Conservation (phyloP, 2,797 vertebrate species). For the Coilia nasus region DNA sequence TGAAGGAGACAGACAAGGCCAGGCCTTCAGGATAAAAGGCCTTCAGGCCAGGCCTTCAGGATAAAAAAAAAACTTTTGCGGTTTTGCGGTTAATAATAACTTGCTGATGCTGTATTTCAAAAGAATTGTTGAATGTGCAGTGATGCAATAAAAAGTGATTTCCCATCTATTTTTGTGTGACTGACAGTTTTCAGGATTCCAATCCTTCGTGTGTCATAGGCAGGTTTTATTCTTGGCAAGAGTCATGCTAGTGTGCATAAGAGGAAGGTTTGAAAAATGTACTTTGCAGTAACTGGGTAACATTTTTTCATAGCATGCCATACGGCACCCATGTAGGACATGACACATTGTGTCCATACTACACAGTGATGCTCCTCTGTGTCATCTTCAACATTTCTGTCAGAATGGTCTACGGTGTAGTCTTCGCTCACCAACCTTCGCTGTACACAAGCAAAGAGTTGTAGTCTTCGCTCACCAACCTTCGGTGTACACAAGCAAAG, state of each 20-base stretch:
- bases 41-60: background rate
- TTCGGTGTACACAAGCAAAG: too few relatives aligned
- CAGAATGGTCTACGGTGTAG: background rate
- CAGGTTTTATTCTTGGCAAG: background rate
- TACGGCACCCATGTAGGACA: background rate
- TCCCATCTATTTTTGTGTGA: background rate
- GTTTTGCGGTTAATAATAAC: background rate
- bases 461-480: too few relatives aligned
- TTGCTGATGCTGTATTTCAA: background rate
- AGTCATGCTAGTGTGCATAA: background rate
- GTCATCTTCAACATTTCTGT: background rate
- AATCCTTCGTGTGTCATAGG: background rate
- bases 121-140: background rate
- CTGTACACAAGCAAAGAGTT: too few relatives aligned
- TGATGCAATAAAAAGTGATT: background rate
- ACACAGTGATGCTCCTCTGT: background rate
- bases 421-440: background rate
- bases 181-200: background rate
- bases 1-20: background rate
- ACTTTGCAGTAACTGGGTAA: background rate
- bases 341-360: background rate
- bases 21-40: background rate
- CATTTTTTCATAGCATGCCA: background rate
- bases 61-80: background rate
- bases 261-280: background rate